Evolutionary conservation across 2,888 invertebrate genomes (phyloP).

Genomic region (Drosophila robusta): DNA sequence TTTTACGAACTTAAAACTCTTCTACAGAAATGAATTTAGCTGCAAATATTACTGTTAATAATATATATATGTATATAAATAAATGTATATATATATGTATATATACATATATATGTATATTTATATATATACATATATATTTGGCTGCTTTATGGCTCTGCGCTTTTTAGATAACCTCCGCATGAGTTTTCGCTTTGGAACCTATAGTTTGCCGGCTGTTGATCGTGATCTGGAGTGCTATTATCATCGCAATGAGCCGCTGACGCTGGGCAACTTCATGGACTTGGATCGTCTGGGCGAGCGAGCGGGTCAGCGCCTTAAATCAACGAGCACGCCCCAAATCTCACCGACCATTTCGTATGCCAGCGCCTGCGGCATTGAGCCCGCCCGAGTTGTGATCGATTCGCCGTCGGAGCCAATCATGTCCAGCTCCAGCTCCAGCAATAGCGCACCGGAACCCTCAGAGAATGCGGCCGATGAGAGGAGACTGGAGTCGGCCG

Average conservation of each 20-base stretch:
- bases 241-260: constrained; percentile 35
- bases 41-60: too few species aligned
- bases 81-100: too few species aligned
- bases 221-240: constrained; percentile 36
- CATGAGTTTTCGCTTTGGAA: constrained; percentile 2
- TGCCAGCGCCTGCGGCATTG: not conserved
- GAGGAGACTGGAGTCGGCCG: not conserved
- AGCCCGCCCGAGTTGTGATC: not conserved
- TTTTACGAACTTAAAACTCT: too few species aligned
- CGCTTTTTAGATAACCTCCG: constrained; percentile 16
- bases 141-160: not conserved
- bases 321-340: not conserved
- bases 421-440: constrained; percentile 2
- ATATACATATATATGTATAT: too few species aligned
- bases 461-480: not conserved
- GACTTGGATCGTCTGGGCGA: constrained; percentile 23
- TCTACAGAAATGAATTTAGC: too few species aligned
- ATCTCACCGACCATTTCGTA: not conserved
- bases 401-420: not conserved
- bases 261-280: constrained; percentile 40
- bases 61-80: too few species aligned
- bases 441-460: not conserved
- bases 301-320: not conserved
- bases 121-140: not conserved
- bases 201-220: not conserved